Evolutionary conservation across 2,888 invertebrate species (phyloP).

Genomic region (Lydus trimaculatus): DNA sequence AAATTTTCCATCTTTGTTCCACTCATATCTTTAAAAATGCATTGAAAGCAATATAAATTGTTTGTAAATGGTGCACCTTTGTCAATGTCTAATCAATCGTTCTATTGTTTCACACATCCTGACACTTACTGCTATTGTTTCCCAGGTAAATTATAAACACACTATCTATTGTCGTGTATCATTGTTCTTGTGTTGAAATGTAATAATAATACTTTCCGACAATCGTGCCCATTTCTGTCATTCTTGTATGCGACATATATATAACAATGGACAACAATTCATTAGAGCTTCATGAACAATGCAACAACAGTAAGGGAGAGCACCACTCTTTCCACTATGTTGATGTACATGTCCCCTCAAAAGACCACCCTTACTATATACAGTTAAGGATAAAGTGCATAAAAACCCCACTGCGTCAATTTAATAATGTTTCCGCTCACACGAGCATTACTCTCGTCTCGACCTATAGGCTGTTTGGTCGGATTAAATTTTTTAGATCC

Average conservation of each 20-base stretch:
- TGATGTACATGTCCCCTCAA: conserved; percentile 7
- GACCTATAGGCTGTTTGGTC: conserved; percentile 38
- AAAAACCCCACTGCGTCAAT: conserved; percentile 58
- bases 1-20: neutral
- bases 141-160: conserved; percentile 10
- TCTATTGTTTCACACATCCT: neutral
- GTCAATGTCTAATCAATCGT: conserved; percentile 7
- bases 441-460: conserved; percentile 43
- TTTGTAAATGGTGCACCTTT: neutral
- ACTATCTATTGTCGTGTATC: neutral
- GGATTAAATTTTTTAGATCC: conserved; percentile 48
- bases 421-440: conserved; percentile 57
- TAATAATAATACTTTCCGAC: conserved; percentile 36
- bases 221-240: conserved; percentile 39
- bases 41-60: neutral
- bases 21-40: neutral
- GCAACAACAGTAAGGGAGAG: conserved; percentile 20
- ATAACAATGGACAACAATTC: conserved; percentile 53
- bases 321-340: neutral
- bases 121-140: conserved; percentile 16
- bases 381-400: conserved; percentile 50
- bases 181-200: conserved; percentile 18
- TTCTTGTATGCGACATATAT: conserved; percentile 38
- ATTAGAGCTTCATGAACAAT: conserved; percentile 51
- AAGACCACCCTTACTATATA: conserved; percentile 17